These are phyloP conservation scores for Tychaedon coryphoeus DNA, from an alignment of 2,113 vertebrate species.

Conservation along the genomic window DNA sequence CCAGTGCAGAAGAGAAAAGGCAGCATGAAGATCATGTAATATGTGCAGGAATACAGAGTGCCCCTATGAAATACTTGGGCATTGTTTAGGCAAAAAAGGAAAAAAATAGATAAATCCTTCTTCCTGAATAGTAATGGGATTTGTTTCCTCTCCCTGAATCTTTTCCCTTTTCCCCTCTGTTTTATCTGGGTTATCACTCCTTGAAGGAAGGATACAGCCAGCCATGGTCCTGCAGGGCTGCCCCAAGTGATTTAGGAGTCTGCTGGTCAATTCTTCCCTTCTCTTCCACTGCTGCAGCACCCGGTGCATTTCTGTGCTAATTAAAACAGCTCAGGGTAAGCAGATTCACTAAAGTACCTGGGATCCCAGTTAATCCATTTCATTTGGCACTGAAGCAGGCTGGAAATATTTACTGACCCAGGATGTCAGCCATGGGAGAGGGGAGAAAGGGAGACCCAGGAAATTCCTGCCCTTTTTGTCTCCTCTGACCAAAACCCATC, in stretches of 20 bases:
- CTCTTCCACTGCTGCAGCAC: neutral
- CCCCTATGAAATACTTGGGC: neutral
- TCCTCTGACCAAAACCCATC: neutral
- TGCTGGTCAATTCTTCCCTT: neutral
- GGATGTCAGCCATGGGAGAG: neutral
- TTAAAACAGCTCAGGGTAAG: neutral
- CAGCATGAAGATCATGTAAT: neutral
- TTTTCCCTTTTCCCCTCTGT: rapidly evolving
- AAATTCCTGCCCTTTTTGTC: neutral
- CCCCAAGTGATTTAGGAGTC: neutral
- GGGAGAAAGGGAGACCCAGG: neutral
- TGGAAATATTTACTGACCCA: neutral
- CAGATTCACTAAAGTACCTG: neutral
- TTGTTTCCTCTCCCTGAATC: neutral
- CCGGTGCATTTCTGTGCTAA: neutral
- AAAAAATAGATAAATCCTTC: neutral
- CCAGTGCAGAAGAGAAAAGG: neutral
- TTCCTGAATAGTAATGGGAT: neutral
- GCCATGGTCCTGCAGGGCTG: neutral
- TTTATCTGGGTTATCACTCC: neutral
- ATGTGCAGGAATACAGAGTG: neutral
- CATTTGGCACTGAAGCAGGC: neutral
- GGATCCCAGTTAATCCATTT: neutral
- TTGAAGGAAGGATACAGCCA: neutral
- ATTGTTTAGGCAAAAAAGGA: neutral